These are phyloP conservation scores for Oscarella lobularis DNA, from an alignment of 37 sponge, comb jelly and placozoan genomes.

Conservation along the genomic window DNA sequence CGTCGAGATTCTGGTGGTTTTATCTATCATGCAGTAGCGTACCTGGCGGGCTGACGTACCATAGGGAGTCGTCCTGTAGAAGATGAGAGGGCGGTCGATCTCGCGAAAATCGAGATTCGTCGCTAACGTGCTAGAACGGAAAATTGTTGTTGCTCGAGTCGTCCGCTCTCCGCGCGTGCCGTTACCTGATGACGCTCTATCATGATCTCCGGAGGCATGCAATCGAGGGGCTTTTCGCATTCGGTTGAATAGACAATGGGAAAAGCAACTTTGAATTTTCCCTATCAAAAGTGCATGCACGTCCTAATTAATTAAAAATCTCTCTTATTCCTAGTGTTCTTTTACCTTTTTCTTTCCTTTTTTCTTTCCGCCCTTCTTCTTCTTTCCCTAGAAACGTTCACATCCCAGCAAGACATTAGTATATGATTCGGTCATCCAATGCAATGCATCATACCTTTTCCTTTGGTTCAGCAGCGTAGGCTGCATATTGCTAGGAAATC, in stretches of 20 bases:
- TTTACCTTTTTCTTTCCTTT: constrained; percentile 12
- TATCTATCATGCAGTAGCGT: constrained; percentile 17
- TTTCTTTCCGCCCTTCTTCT: constrained; percentile 39
- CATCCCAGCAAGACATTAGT: no score
- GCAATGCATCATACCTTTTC: not conserved
- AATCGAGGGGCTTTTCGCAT: constrained; percentile 22
- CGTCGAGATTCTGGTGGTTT: no score
- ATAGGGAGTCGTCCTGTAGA: constrained; percentile 75
- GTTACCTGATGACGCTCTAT: constrained; percentile 62
- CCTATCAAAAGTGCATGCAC: constrained; percentile 9
- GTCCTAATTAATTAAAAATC: not conserved
- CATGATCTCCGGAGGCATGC: constrained; percentile 26
- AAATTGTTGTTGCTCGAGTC: not conserved
- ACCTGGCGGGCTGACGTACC: constrained; percentile 90
- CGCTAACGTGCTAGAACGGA: constrained; percentile 20
- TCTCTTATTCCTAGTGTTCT: not conserved
- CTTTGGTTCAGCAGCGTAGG: not conserved
- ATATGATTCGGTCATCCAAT: no score
- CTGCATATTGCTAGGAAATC: not conserved
- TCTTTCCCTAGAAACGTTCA: not conserved
- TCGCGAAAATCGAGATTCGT: constrained; percentile 26
- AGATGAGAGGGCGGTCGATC: constrained; percentile 18
- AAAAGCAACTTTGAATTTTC: constrained; percentile 64
- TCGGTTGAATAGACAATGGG: constrained; percentile 53
- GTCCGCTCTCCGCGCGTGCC: not conserved